Percentiles rank a stretch among this genome's conserved stretches.
Conservation (phyloP, 2,113 vertebrate species). For the Athene cunicularia region DNA sequence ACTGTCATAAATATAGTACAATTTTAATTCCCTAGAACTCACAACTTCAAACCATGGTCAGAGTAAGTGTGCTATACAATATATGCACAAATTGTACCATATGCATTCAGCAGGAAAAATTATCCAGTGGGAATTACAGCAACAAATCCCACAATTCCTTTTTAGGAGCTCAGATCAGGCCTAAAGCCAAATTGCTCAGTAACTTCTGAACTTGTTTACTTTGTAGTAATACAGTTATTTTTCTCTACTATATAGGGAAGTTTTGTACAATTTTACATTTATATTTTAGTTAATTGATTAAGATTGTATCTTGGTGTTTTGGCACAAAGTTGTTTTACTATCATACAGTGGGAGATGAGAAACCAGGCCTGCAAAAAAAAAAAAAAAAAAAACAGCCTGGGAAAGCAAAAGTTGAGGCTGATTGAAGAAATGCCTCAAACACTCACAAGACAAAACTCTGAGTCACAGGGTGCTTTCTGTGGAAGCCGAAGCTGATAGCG, state of each 20-base stretch:
- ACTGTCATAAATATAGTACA: not conserved
- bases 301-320: not conserved
- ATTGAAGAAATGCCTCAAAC: too few species aligned
- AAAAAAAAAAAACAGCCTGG: too few species aligned
- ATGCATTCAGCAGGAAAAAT: not conserved
- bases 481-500: too few species aligned
- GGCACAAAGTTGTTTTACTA: not conserved
- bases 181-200: not conserved
- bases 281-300: not conserved
- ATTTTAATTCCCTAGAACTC: not conserved
- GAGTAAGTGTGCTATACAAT: not conserved
- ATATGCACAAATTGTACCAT: not conserved
- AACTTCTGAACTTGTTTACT: conserved; percentile 2
- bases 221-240: not conserved
- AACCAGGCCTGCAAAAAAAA: too few species aligned
- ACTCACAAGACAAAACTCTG: too few species aligned
- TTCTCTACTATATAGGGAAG: not conserved
- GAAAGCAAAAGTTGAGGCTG: too few species aligned
- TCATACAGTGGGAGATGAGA: not conserved
- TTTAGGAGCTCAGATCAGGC: conserved; percentile 35
- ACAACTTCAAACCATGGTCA: not conserved
- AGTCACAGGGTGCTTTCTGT: too few species aligned
- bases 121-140: not conserved
- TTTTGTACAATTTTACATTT: not conserved
- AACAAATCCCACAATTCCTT: not conserved